Evolutionary conservation across 2,113 vertebrate species (phyloP), one percentile per base, ranked within the genome.

Genomic region (Rhynchomys soricoides): DNA sequence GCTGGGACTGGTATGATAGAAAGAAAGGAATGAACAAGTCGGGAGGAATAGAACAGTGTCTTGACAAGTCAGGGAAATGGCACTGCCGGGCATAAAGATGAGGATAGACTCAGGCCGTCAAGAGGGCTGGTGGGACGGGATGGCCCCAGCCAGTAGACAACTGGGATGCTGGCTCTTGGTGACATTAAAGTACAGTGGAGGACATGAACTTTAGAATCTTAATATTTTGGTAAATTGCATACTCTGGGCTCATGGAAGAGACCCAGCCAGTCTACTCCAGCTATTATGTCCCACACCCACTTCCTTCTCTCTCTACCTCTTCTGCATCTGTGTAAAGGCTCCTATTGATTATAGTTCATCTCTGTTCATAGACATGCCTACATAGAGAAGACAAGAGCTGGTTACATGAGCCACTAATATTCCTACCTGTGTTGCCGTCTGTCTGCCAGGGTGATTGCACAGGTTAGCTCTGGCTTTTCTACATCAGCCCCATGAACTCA

Each of bases 161-260:
- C 4, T 22, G 6, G 2, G 15, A 52, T 66, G 43, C 77, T 89
- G 87, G 59, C 37, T 55, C 2, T 1, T 21, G 40, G 40, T 34
- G 8, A 8, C 13, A 75, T 50, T 43, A 48, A 48, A 19, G 2
- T 13, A 10, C 1, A 3, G 17, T 16, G 1, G 43, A 52, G 1
- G 5, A 43, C 29, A 0, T 48, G 75, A 34, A 52, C 66, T 71
- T 37, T 10, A 83, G 70, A 71, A 74, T 5, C 24, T 55, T 24
- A 77, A 2, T 45, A 22, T 73, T 82, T 57, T 93, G 73, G 55
- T 48, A 29, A 86, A 15, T 1, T 12, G 10, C 12, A 40, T 43
- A 45, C 55, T 86, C 45, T 93, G 90, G 22, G 59, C 34, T 73
- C 57, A n/a, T 4, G 0, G 17, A 85, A 68, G 52, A 92, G 55